phyloP scores from a whole-genome alignment of 2,797 vertebrate species.

The Acanthurus leucopareius region DNA sequence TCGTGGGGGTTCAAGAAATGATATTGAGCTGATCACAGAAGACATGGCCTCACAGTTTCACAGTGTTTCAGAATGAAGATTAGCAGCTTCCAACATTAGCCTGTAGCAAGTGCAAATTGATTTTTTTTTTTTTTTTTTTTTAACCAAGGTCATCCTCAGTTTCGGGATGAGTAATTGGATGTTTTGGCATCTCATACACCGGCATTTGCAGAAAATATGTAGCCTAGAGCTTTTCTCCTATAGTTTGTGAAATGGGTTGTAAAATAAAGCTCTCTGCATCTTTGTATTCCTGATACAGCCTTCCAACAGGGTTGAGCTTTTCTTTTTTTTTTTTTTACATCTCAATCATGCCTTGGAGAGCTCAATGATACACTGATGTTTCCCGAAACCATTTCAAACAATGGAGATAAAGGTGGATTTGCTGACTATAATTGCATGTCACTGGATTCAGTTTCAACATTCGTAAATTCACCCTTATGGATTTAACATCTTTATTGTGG shows the following conservation, averaged over 20 bases:
- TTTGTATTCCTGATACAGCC: conserved; percentile 6
- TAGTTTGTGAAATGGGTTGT: conserved; percentile 48
- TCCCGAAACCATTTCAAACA: conserved; percentile 35
- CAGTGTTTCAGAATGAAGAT: conserved; percentile 39
- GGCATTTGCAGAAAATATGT: conserved; percentile 24
- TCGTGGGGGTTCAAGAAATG: conserved; percentile 42
- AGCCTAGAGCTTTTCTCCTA: conserved; percentile 17
- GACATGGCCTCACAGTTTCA: conserved; percentile 40
- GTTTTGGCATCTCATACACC: conserved; percentile 31
- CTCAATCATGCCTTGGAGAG: conserved; percentile 14
- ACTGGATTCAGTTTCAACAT: conserved; percentile 28
- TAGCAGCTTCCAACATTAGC: conserved; percentile 47
- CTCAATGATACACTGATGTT: conserved; percentile 25
- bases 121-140: conserved; percentile 15
- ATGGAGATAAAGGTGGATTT: conserved; percentile 35
- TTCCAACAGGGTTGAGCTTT: not conserved
- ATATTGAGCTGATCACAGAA: conserved; percentile 43
- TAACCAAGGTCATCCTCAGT: conserved; percentile 50
- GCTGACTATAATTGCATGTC: conserved; percentile 42
- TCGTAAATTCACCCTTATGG: conserved; percentile 37
- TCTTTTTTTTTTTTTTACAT: conserved; percentile 8
- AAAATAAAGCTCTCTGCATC: conserved; percentile 28
- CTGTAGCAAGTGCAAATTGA: conserved; percentile 44
- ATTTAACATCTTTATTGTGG: conserved; percentile 26
- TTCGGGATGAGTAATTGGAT: conserved; percentile 40